Percentiles rank a stretch among this genome's conserved stretches.
Evolutionary conservation across 2,888 invertebrate genomes (phyloP).

Genomic region (Priocnemis perturbator): DNA sequence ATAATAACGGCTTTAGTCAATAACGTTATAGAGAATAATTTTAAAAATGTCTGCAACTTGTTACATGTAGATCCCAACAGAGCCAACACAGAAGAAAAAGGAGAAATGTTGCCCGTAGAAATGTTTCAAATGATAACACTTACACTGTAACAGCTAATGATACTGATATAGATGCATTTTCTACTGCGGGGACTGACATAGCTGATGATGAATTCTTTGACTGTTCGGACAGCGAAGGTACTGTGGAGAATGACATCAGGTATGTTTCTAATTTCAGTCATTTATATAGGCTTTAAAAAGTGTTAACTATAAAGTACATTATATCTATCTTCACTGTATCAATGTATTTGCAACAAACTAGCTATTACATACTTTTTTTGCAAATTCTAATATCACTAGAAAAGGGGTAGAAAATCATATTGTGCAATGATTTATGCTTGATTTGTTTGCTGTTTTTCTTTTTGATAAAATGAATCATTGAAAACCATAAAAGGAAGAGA

Average conservation of each 20-base stretch:
- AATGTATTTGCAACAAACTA: not conserved
- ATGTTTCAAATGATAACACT: conserved; percentile 58
- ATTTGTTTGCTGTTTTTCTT: not conserved
- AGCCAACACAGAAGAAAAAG: conserved; percentile 45
- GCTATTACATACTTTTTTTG: not conserved
- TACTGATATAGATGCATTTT: conserved; percentile 67
- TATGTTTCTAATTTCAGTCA: conserved; percentile 38
- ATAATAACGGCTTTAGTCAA: not conserved
- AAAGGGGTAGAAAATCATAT: not conserved
- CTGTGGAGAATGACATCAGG: conserved; percentile 54
- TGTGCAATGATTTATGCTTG: not conserved
- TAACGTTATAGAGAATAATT: not conserved
- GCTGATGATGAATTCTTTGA: conserved; percentile 72
- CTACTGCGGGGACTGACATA: conserved; percentile 68
- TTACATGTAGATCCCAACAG: conserved; percentile 57
- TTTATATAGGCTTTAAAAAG: not conserved
- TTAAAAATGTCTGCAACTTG: not conserved
- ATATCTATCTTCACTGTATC: not conserved
- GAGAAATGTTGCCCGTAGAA: conserved; percentile 52
- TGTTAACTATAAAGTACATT: not conserved
- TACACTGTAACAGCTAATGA: conserved; percentile 63
- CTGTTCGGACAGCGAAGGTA: conserved; percentile 69
- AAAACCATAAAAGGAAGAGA: conserved; percentile 59
- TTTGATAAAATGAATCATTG: not conserved
- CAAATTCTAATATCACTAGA: not conserved